Base-by-base conservation (phyloP, 2,113 vertebrate genomes). In the Girardinichthys multiradiatus region DNA sequence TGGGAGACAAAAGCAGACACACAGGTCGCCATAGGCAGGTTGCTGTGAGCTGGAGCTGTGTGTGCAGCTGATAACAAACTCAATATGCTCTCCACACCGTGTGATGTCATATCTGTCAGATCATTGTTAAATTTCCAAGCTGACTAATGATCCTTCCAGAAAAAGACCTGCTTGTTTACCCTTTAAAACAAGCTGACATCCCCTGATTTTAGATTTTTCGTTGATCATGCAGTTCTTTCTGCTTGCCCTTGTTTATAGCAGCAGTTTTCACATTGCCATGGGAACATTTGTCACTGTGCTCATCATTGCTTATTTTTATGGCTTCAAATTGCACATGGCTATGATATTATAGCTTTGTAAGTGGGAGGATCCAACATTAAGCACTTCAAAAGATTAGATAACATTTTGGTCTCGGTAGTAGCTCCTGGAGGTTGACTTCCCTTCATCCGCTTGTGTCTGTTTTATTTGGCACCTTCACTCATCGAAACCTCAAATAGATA, bases 11-110 rank as follows among this genome's bases (percentile, higher is more conserved):
- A 86, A 68, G 82, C 37, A 57, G 87, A 35, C 81, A 70, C 28
- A 76, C 80, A 63, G 80, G 91, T 94, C 92, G 89, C 88, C 79
- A 89, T 90, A 78, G 90, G 80, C 72, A 78, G 85, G 13, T 61
- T 72, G 68, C 68, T 74, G 82, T 10, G 64, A 90, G 81, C 76
- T 0, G 2, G 83, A 73, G 85, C 82, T 74, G 82, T 92, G 89
- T 84, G 72, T 87, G 76, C 76, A 74, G 90, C 85, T 87, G 91
- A 93, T 93, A 90, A 90, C 79, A 26, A 70, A 63, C 48, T 64
- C 64, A 74, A 81, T 81, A 74, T 74, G 48, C 72, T 77, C 33
- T 77, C 30, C 1, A 68, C 79, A 79, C 72, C 74, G 51, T 30
- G 24, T 1, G 1, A 67, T 85, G 82, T 81, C 63, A 79, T 70